A percentile compares a stretch with the other conserved stretches of the same genome.
These are phyloP conservation scores for Drosophila nikananu DNA, from an alignment of 1,140 invertebrate species.

Conservation along the genomic window DNA sequence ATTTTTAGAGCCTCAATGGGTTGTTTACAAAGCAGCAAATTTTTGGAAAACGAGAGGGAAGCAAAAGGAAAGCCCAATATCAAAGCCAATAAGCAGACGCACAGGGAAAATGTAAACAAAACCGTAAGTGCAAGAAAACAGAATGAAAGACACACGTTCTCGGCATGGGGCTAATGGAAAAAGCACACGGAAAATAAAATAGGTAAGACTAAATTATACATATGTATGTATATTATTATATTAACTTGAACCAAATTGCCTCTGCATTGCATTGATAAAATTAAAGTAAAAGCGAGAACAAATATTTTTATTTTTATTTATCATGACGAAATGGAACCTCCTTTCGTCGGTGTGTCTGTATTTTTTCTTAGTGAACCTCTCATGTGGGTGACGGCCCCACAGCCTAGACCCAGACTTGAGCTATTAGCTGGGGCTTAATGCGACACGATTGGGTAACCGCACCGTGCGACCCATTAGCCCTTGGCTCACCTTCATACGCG, in stretches of 20 bases:
- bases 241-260: not conserved
- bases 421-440: constrained; percentile 15
- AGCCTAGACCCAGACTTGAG: constrained; percentile 1
- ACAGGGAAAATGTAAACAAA: constrained; percentile 56
- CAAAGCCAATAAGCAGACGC: constrained; percentile 40
- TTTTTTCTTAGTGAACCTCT: not conserved
- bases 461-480: constrained; percentile 23
- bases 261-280: not conserved
- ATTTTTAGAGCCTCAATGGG: constrained; percentile 43
- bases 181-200: constrained; percentile 19
- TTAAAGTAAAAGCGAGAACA: not conserved
- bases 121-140: constrained; percentile 40
- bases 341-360: no score
- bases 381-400: constrained; percentile 6
- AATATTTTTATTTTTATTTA: not conserved
- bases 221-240: not conserved
- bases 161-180: constrained; percentile 37
- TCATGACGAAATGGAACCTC: not conserved
- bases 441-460: constrained; percentile 35
- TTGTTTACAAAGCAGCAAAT: constrained; percentile 44
- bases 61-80: constrained; percentile 26
- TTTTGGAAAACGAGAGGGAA: constrained; percentile 30
- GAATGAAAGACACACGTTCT: constrained; percentile 31
- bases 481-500: constrained; percentile 91
- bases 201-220: not conserved